Percentiles rank a stretch among this genome's conserved stretches.
Evolutionary conservation across 2,797 vertebrate species (phyloP).

Genomic region (Poecilia velifera): DNA sequence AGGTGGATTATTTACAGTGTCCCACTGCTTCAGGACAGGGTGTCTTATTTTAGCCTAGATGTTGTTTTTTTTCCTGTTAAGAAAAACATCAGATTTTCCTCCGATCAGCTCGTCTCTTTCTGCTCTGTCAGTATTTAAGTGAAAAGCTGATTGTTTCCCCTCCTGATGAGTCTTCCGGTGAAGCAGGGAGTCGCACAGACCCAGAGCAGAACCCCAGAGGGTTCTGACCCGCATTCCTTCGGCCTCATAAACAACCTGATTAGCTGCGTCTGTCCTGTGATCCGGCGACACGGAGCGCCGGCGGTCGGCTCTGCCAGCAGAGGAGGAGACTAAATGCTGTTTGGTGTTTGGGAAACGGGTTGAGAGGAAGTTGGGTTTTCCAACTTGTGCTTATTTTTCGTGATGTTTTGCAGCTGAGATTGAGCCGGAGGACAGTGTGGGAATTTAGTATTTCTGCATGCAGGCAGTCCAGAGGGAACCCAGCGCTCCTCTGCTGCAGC

Average conservation of each 20-base stretch:
- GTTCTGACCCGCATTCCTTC: constrained; percentile 40
- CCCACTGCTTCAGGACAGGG: not conserved
- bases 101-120: not conserved
- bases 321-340: constrained; percentile 36
- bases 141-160: not conserved
- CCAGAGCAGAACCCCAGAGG: constrained; percentile 19
- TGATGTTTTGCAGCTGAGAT: constrained; percentile 61
- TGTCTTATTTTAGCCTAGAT: not conserved
- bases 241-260: constrained; percentile 51
- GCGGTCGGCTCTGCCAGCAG: constrained; percentile 29
- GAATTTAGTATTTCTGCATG: constrained; percentile 58
- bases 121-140: not conserved
- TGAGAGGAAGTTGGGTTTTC: constrained; percentile 64
- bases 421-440: constrained; percentile 38
- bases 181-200: constrained; percentile 15
- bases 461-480: constrained; percentile 64
- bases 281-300: constrained; percentile 58
- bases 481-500: constrained; percentile 52
- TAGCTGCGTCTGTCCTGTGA: constrained; percentile 24
- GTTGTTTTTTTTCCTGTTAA: not conserved
- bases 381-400: constrained; percentile 11
- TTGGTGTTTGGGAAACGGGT: constrained; percentile 66
- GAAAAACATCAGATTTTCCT: not conserved
- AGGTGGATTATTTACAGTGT: not conserved
- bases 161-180: not conserved